Evolutionary conservation across 2,797 vertebrate species (phyloP).

Genomic region (Epinephelus awoara): DNA sequence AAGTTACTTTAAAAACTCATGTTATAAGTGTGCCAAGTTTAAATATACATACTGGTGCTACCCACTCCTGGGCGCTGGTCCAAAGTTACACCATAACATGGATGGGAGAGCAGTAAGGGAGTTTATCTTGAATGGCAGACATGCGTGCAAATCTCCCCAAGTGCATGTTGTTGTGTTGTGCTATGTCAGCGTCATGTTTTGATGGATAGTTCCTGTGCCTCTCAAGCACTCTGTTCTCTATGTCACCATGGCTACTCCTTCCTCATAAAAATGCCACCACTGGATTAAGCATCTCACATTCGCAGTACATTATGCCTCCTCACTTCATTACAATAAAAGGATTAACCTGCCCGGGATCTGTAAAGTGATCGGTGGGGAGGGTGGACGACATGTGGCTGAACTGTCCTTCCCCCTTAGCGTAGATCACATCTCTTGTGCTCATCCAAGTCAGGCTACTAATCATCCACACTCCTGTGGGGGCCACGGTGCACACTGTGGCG

Average conservation of each 20-base stretch:
- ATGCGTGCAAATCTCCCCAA: constrained; percentile 56
- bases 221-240: constrained; percentile 51
- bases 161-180: constrained; percentile 67
- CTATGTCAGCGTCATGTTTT: constrained; percentile 71
- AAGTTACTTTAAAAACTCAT: neutral
- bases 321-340: constrained; percentile 89
- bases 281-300: constrained; percentile 78
- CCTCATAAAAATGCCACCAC: constrained; percentile 81
- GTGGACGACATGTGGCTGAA: constrained; percentile 63
- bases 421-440: constrained; percentile 66
- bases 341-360: constrained; percentile 80
- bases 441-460: constrained; percentile 65
- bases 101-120: neutral
- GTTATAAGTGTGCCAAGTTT: neutral
- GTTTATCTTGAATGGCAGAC: constrained; percentile 9
- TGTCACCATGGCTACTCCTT: constrained; percentile 68
- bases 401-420: constrained; percentile 70
- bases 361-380: constrained; percentile 67
- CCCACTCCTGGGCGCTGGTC: neutral
- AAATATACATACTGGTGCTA: neutral
- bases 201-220: constrained; percentile 68
- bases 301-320: constrained; percentile 77
- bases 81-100: neutral
- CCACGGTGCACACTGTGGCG: constrained; percentile 18
- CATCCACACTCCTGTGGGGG: constrained; percentile 50